A percentile compares a stretch with the other conserved stretches of the same genome.
These are phyloP conservation scores for Leptinotarsa peninsularis DNA, from an alignment of 2,888 invertebrate genomes.

Conservation along the genomic window DNA sequence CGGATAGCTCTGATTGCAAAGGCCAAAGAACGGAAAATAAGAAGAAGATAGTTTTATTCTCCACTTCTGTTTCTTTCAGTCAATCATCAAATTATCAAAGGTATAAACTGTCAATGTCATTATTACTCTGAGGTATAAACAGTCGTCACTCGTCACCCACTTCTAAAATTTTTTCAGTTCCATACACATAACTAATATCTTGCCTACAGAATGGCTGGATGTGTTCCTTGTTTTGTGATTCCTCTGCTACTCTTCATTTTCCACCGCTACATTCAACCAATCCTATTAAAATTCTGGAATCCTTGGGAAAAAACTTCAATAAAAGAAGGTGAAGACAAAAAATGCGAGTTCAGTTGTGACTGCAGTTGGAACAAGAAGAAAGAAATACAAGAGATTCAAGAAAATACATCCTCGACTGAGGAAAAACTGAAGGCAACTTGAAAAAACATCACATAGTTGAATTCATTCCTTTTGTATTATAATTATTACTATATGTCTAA, in stretches of 20 bases:
- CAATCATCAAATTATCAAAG: no score
- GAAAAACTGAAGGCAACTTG: conserved; percentile 39
- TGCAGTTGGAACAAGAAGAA: conserved; percentile 53
- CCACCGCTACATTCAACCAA: conserved; percentile 87
- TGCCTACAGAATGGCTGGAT: conserved; percentile 65
- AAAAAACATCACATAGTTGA: conserved; percentile 3
- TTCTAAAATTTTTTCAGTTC: neutral
- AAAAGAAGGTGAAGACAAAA: conserved; percentile 47
- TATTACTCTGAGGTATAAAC: no score
- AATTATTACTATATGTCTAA: neutral
- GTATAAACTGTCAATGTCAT: no score
- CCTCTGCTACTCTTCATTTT: conserved; percentile 85
- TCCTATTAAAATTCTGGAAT: conserved; percentile 85
- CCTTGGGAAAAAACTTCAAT: conserved; percentile 73
- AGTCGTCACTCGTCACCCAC: no score
- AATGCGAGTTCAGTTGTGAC: conserved; percentile 52
- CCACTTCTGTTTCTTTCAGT: no score
- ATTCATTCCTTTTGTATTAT: neutral
- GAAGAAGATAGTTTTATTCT: no score
- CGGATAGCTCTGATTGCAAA: no score
- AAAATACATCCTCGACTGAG: neutral
- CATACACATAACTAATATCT: neutral
- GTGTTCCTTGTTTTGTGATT: conserved; percentile 87
- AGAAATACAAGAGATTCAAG: conserved; percentile 27
- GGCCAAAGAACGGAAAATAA: no score